These are phyloP conservation scores for Intellagama lesueurii DNA, from an alignment of 2,797 vertebrate genomes.

Conservation along the genomic window DNA sequence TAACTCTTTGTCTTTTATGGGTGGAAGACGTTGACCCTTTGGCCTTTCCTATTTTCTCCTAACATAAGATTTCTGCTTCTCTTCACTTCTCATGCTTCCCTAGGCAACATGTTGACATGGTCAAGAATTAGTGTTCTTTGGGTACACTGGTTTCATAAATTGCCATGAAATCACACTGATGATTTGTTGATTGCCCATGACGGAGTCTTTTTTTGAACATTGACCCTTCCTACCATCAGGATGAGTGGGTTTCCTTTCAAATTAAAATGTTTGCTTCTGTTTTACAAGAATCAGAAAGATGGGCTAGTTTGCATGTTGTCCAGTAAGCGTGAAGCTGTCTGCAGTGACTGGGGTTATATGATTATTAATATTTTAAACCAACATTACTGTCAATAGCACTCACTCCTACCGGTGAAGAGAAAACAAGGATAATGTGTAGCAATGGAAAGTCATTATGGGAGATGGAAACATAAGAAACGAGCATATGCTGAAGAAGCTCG, in stretches of 20 bases:
- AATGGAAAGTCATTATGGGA: not conserved
- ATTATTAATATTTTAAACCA: conserved; percentile 8
- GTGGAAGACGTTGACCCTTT: conserved; percentile 2
- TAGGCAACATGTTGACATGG: conserved; percentile 19
- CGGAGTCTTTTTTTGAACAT: conserved; percentile 17
- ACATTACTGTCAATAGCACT: not conserved
- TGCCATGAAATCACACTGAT: conserved; percentile 40
- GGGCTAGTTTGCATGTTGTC: not conserved
- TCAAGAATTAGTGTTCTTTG: conserved; percentile 16
- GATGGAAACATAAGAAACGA: too few relatives aligned
- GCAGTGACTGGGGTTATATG: not conserved
- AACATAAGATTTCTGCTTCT: conserved; percentile 13
- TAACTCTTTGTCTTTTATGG: not conserved
- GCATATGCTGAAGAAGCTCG: too few relatives aligned
- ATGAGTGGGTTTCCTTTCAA: conserved; percentile 8
- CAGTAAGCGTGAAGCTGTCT: not conserved
- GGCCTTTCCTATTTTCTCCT: not conserved
- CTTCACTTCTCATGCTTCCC: conserved; percentile 22
- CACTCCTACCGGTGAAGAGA: not conserved
- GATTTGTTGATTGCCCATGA: conserved; percentile 43
- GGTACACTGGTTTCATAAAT: conserved; percentile 23
- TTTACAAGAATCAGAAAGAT: not conserved
- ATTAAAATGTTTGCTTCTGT: conserved; percentile 34
- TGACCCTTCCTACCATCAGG: not conserved
- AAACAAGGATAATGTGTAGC: not conserved